phyloP scores from a whole-genome alignment of 30 jellyfish, hydroid and myxozoan species.

The Hydra vulgaris region DNA sequence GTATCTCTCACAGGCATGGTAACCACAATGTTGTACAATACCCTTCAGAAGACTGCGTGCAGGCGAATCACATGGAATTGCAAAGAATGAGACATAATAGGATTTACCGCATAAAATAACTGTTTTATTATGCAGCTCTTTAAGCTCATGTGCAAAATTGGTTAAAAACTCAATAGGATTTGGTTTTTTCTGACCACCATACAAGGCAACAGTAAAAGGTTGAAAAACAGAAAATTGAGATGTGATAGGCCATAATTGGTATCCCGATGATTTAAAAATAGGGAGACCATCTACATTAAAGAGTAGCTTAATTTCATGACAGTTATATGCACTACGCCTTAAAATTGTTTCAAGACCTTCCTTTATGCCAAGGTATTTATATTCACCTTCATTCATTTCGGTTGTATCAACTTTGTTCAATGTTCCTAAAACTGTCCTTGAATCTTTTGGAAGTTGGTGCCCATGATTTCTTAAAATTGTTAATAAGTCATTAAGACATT shows the following conservation, averaged over 20 bases:
- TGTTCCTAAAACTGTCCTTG: background rate
- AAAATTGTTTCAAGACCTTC: background rate
- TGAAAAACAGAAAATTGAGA: constrained; percentile 3
- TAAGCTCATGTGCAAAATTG: constrained; percentile 4
- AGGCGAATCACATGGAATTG: background rate
- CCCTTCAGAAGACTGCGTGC: background rate
- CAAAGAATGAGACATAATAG: background rate
- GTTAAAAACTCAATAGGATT: constrained; percentile 2
- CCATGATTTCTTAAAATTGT: background rate
- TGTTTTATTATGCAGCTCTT: constrained; percentile 4
- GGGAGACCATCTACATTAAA: constrained; percentile 23
- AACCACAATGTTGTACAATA: background rate
- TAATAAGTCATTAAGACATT: background rate
- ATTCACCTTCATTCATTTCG: background rate
- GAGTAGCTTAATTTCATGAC: constrained; percentile 1
- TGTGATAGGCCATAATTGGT: constrained; percentile 22
- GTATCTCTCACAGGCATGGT: background rate
- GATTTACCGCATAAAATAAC: constrained; percentile 1
- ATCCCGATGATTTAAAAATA: constrained; percentile 11
- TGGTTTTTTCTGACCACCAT: constrained; percentile 28
- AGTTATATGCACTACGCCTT: background rate
- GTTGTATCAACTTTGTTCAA: background rate
- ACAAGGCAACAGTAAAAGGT: constrained; percentile 29
- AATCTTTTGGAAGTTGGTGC: background rate
- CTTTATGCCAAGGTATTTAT: background rate